A percentile compares a stretch with the other conserved stretches of the same genome.
phyloP scores from a whole-genome alignment of 2,888 invertebrate species.

The Melieria crassipennis region DNA sequence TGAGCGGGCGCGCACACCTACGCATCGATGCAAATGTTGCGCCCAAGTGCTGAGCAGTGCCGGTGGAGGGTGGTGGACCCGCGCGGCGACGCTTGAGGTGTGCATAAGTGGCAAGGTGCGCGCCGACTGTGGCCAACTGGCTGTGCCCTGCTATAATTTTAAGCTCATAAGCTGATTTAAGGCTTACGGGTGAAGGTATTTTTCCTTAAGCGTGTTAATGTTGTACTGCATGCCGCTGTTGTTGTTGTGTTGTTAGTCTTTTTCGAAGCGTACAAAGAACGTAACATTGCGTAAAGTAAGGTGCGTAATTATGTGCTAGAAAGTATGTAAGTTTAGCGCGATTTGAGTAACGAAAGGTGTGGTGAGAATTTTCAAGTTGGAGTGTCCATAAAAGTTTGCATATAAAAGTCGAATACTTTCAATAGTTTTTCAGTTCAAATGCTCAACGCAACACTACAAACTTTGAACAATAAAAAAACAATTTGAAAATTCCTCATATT shows the following conservation, averaged over 20 bases:
- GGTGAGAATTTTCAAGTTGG: background rate
- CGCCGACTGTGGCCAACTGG: too few species aligned
- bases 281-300: background rate
- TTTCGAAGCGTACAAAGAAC: background rate
- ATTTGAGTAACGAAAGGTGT: background rate
- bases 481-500: too few species aligned
- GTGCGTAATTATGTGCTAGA: slow-evolving; percentile 24
- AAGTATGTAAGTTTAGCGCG: background rate
- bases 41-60: background rate
- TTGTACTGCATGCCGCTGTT: slow-evolving; percentile 7
- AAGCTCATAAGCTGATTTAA: slow-evolving; percentile 62
- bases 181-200: slow-evolving; percentile 51
- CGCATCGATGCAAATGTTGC: background rate
- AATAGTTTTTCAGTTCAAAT: background rate
- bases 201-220: slow-evolving; percentile 12
- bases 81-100: background rate
- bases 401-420: background rate
- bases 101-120: slow-evolving; percentile 9
- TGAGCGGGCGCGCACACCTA: background rate
- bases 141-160: slow-evolving; percentile 48
- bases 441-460: too few species aligned
- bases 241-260: background rate
- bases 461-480: too few species aligned
- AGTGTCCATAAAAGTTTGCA: background rate
- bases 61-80: too few species aligned